These are phyloP conservation scores for Trichomalopsis sarcophagae DNA, from an alignment of 1,140 invertebrate species.

Conservation along the genomic window DNA sequence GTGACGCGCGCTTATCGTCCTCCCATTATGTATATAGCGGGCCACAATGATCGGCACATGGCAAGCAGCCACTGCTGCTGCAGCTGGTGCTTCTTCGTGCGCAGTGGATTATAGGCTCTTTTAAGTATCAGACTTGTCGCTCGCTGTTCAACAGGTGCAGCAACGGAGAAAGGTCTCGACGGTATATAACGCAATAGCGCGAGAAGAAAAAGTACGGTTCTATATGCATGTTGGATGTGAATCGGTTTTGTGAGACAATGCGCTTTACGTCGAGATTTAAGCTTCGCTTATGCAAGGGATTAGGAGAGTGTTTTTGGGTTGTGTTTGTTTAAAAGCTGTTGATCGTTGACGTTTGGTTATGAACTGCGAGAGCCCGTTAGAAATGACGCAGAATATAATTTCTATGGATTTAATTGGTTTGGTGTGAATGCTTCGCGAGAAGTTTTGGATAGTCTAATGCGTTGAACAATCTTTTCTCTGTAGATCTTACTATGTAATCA, in stretches of 20 bases:
- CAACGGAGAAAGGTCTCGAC: not conserved
- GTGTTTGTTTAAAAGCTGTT: too few relatives aligned
- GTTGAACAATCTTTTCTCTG: too few relatives aligned
- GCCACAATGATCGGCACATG: not conserved
- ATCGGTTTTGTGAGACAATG: not conserved
- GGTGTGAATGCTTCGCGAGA: too few relatives aligned
- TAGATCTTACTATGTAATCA: too few relatives aligned
- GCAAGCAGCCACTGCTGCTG: not conserved
- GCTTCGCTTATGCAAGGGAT: not conserved
- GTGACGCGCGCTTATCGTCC: not conserved
- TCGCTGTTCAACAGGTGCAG: not conserved
- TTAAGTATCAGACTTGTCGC: not conserved
- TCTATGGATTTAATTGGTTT: too few relatives aligned
- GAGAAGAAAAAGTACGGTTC: not conserved
- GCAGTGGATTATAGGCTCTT: not conserved
- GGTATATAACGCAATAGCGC: not conserved
- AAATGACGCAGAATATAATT: too few relatives aligned
- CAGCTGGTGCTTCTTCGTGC: not conserved
- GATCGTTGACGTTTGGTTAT: too few relatives aligned
- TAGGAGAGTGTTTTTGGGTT: not conserved
- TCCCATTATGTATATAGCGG: not conserved
- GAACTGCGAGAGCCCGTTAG: too few relatives aligned
- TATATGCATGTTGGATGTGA: not conserved
- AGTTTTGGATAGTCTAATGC: too few relatives aligned
- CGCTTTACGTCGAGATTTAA: not conserved